A percentile compares a stretch with the other conserved stretches of the same genome.
Evolutionary conservation across 35 echinoderm and acorn worm species (phyloP).

Genomic region (Ptychodera flava): DNA sequence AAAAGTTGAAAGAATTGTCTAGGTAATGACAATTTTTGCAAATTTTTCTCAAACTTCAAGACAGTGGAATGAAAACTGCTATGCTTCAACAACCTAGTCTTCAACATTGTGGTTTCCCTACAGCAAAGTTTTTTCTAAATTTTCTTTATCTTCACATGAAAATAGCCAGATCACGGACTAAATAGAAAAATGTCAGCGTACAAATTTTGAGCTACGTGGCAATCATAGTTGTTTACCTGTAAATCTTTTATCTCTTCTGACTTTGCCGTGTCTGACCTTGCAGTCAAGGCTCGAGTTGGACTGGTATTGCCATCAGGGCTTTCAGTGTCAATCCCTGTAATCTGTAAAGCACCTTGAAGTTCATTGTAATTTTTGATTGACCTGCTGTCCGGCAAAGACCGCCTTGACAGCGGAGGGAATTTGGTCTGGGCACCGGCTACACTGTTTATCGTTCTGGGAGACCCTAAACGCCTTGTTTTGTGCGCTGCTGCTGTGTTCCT

Average conservation of each 20-base stretch:
- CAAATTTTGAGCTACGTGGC: no score
- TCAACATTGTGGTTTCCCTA: no score
- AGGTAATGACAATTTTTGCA: no score
- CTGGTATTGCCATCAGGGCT: background rate
- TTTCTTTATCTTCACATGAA: no score
- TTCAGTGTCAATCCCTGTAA: background rate
- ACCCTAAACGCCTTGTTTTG: background rate
- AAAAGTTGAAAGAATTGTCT: no score
- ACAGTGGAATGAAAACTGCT: no score
- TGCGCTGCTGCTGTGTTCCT: background rate
- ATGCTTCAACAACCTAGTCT: no score
- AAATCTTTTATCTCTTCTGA: constrained; percentile 26
- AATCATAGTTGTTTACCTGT: no score
- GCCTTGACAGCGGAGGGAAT: background rate
- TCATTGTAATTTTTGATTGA: background rate
- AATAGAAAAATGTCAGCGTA: no score
- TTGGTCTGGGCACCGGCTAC: background rate
- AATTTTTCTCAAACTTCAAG: no score
- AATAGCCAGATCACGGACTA: no score
- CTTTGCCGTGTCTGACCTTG: constrained; percentile 22
- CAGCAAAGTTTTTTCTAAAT: no score
- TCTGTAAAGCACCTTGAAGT: background rate
- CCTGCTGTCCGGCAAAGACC: background rate
- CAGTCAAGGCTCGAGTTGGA: constrained; percentile 5
- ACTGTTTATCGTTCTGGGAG: background rate